phyloP scores from a whole-genome alignment of 2,888 invertebrate species.

The Pheosia tremula region DNA sequence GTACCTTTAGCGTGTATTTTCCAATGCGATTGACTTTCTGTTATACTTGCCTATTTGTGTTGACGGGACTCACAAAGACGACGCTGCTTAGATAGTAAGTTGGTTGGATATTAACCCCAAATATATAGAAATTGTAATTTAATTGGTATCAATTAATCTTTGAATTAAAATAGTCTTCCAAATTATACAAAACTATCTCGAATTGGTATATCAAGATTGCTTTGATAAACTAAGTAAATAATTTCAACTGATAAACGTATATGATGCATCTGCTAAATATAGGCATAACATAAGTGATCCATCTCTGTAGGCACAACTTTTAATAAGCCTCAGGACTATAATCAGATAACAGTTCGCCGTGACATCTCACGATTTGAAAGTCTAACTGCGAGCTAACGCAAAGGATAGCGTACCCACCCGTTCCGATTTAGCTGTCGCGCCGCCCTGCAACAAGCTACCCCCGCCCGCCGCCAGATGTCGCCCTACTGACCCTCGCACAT shows the following conservation, averaged over 20 bases:
- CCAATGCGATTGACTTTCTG: no score
- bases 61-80: no score
- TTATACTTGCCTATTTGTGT: no score
- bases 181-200: not conserved
- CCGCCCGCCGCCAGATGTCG: conserved; percentile 62
- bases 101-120: no score
- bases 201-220: no score
- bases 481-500: conserved; percentile 38
- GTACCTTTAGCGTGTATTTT: no score
- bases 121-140: no score
- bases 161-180: not conserved
- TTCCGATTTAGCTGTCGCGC: conserved; percentile 25
- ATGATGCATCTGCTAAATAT: not conserved
- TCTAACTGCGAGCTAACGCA: conserved; percentile 33
- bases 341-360: conserved; percentile 38
- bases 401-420: conserved; percentile 34
- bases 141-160: not conserved
- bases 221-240: not conserved
- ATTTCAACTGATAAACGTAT: not conserved
- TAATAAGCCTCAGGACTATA: conserved; percentile 25
- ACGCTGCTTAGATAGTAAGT: no score
- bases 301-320: conserved; percentile 21
- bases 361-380: conserved; percentile 48
- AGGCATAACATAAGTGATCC: not conserved
- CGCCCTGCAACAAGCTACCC: conserved; percentile 37